Conservation (phyloP, 92 coral and sea anemone genomes). For the Desmophyllum pertusum region DNA sequence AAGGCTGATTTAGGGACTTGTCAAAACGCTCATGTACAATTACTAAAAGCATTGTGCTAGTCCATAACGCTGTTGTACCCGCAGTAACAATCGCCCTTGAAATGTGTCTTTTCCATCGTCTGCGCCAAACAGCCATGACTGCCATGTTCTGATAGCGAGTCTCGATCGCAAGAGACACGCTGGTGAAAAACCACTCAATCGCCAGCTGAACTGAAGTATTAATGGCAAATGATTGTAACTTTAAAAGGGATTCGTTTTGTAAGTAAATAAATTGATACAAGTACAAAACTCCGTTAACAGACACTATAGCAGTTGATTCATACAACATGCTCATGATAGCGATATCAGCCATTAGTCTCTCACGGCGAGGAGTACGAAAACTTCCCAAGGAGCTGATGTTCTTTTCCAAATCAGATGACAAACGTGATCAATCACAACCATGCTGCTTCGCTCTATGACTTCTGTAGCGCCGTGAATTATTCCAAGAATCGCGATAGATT, state of each 20-base stretch:
- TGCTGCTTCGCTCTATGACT: constrained; percentile 25
- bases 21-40: neutral
- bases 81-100: constrained; percentile 3
- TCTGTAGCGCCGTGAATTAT: constrained; percentile 35
- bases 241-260: neutral
- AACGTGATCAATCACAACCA: constrained; percentile 30
- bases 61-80: neutral
- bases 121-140: constrained; percentile 51
- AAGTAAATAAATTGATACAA: constrained; percentile 21
- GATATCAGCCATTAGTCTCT: constrained; percentile 48
- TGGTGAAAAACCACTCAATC: constrained; percentile 45
- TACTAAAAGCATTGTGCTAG: neutral
- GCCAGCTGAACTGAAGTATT: neutral
- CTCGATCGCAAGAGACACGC: constrained; percentile 34
- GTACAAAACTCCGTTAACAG: constrained; percentile 18
- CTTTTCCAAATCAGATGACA: constrained; percentile 1
- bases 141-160: constrained; percentile 53
- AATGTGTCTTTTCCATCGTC: constrained; percentile 34
- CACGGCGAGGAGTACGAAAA: constrained; percentile 55
- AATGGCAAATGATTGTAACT: constrained; percentile 11
- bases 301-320: constrained; percentile 37
- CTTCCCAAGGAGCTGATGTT: constrained; percentile 35
- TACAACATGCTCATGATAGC: constrained; percentile 50
- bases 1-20: neutral
- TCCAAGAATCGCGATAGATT: constrained; percentile 20